phyloP scores from a whole-genome alignment of 2,888 invertebrate species.

The Platycnemis pennipes region DNA sequence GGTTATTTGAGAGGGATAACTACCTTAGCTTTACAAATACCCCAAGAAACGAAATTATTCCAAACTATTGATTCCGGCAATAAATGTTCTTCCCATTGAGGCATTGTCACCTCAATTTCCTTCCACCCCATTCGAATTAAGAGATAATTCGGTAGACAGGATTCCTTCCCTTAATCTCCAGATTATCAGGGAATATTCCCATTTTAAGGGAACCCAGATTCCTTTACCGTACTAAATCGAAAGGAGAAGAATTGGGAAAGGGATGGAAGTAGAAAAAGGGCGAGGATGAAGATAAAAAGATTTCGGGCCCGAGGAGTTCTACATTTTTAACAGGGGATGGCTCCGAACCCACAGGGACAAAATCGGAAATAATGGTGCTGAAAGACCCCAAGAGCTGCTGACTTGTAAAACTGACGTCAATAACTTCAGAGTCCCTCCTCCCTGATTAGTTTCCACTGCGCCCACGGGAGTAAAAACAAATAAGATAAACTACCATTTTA shows the following conservation, averaged over 20 bases:
- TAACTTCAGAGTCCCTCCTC: not conserved
- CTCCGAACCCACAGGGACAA: not conserved
- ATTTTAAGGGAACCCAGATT: not conserved
- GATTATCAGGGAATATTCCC: not conserved
- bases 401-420: not conserved
- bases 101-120: not conserved
- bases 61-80: no score
- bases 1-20: no score
- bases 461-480: no score
- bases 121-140: not conserved
- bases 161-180: not conserved
- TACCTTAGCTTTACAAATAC: no score
- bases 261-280: not conserved
- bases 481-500: no score
- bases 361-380: no score
- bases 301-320: not conserved
- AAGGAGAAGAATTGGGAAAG: not conserved
- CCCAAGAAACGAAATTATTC: no score
- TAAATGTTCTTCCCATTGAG: no score
- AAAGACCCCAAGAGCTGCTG: not conserved
- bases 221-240: not conserved
- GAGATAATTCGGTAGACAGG: not conserved
- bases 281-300: not conserved
- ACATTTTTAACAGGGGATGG: not conserved
- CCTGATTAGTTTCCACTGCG: no score